Percentiles rank a stretch among this genome's conserved stretches.
Evolutionary conservation across 2,113 vertebrate species (phyloP).

Genomic region (Esox niger): DNA sequence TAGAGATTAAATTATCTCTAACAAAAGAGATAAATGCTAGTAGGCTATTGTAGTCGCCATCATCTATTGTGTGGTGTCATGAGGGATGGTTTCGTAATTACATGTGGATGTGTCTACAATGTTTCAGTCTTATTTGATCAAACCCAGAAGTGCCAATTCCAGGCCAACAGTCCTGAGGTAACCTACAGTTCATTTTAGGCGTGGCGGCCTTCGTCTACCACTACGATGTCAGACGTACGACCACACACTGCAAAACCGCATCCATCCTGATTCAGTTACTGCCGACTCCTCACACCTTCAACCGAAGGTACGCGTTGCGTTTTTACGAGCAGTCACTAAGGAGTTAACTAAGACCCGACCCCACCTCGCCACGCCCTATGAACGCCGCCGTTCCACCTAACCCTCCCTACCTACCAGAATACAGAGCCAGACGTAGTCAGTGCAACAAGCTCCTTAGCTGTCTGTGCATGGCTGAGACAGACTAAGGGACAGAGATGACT

Average conservation of each 20-base stretch:
- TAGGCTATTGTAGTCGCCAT: too few relatives aligned
- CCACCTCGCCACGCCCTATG: constrained; percentile 30
- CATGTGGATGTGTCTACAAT: not conserved
- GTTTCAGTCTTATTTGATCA: not conserved
- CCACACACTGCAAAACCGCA: not conserved
- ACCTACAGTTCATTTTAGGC: not conserved
- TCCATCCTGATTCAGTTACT: too few relatives aligned
- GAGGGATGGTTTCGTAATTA: not conserved
- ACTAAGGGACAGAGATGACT: too few relatives aligned
- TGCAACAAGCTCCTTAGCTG: not conserved
- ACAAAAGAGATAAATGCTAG: too few relatives aligned
- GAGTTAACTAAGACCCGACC: not conserved
- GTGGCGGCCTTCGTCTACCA: not conserved
- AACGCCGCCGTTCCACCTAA: constrained; percentile 18
- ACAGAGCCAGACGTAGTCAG: not conserved
- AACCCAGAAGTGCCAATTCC: too few relatives aligned
- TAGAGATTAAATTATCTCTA: too few relatives aligned
- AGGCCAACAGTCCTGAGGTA: too few relatives aligned
- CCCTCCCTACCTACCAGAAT: not conserved
- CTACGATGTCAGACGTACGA: not conserved
- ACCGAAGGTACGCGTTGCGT: not conserved
- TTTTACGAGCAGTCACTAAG: too few relatives aligned
- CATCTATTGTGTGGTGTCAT: not conserved
- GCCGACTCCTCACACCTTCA: too few relatives aligned
- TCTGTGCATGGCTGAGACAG: too few relatives aligned